Percentiles rank a stretch among this genome's conserved stretches.
These are phyloP conservation scores for Oscheius sp. DNA, from an alignment of 2,888 invertebrate genomes.

Conservation along the genomic window DNA sequence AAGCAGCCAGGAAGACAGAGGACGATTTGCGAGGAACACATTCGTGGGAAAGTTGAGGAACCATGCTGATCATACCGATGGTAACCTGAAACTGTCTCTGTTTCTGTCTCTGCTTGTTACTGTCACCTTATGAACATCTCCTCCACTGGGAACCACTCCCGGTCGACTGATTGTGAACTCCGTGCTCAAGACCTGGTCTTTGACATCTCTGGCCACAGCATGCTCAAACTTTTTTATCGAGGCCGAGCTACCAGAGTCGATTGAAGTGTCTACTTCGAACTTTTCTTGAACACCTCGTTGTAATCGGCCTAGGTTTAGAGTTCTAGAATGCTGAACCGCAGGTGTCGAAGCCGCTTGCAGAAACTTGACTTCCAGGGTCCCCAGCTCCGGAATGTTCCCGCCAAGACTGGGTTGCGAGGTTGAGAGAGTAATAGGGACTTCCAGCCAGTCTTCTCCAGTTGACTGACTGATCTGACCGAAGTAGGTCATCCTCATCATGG, in stretches of 20 bases:
- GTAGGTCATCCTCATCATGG: conserved; percentile 30
- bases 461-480: conserved; percentile 64
- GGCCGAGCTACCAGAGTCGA: no score
- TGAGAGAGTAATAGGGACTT: conserved; percentile 48
- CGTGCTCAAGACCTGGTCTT: conserved; percentile 68
- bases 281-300: no score
- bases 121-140: conserved; percentile 69
- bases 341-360: no score
- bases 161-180: conserved; percentile 72
- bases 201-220: conserved; percentile 27
- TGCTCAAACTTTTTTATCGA: background rate
- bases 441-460: conserved; percentile 74
- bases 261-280: no score
- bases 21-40: background rate
- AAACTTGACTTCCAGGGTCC: conserved; percentile 54
- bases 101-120: background rate
- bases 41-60: conserved; percentile 1
- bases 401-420: conserved; percentile 65
- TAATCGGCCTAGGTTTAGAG: no score
- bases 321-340: no score
- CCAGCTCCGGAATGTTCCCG: conserved; percentile 61
- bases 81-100: conserved; percentile 3
- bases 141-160: conserved; percentile 73
- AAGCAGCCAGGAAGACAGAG: conserved; percentile 2
- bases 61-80: background rate